Conservation (phyloP, 2,888 invertebrate genomes). For the Pandemis cinnamomeana region DNA sequence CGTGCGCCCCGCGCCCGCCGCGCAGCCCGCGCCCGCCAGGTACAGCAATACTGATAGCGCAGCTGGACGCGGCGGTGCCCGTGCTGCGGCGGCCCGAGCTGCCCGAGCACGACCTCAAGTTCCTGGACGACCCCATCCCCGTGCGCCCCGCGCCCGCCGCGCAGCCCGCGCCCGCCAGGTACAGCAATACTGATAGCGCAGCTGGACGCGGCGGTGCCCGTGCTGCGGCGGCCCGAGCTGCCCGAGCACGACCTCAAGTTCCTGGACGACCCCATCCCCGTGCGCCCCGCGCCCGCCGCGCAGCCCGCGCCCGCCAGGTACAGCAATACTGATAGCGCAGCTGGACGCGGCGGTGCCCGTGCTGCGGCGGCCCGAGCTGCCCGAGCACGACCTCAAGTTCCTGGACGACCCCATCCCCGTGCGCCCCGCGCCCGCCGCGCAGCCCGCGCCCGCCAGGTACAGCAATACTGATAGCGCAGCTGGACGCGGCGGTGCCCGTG, state of each 20-base stretch:
- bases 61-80: constrained; percentile 85
- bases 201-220: constrained; percentile 85
- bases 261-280: constrained; percentile 78
- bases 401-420: constrained; percentile 77
- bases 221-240: constrained; percentile 59
- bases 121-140: constrained; percentile 78
- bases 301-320: constrained; percentile 16
- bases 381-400: constrained; percentile 79
- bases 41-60: constrained; percentile 88
- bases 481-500: constrained; percentile 84
- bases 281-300: constrained; percentile 44
- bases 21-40: constrained; percentile 18
- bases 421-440: constrained; percentile 43
- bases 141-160: constrained; percentile 47
- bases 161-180: constrained; percentile 15
- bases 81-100: constrained; percentile 62
- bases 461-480: constrained; percentile 87
- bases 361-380: constrained; percentile 62
- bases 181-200: constrained; percentile 88
- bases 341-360: constrained; percentile 85
- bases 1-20: constrained; percentile 47
- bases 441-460: constrained; percentile 18
- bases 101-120: constrained; percentile 79
- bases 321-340: constrained; percentile 87
- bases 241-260: constrained; percentile 79